Conservation (phyloP, 2,888 invertebrate species). For the Drosophila kanekoi region DNA sequence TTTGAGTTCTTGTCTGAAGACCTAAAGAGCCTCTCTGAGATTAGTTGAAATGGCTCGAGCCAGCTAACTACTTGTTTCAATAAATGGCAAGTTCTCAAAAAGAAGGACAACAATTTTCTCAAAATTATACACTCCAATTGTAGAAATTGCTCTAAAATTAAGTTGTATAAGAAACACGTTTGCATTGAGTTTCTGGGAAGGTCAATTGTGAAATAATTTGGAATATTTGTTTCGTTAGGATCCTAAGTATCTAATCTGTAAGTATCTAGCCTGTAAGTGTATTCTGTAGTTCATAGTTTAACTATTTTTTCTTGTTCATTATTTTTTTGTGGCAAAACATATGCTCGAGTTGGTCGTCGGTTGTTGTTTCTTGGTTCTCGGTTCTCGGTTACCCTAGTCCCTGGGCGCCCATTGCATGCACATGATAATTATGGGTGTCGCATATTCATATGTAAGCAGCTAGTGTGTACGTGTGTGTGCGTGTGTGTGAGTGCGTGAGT, state of each 20-base stretch:
- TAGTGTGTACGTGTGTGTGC: background rate
- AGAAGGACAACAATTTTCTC: too few species aligned
- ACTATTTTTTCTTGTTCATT: background rate
- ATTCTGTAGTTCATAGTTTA: background rate
- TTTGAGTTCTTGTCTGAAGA: too few species aligned
- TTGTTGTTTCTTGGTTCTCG: background rate
- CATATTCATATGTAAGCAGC: slow-evolving; percentile 38
- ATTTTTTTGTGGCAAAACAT: slow-evolving; percentile 35
- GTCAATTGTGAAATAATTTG: background rate
- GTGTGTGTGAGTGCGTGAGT: slow-evolving; percentile 4
- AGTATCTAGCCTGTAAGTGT: slow-evolving; percentile 2
- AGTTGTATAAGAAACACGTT: too few species aligned
- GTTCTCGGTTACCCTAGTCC: slow-evolving; percentile 31
- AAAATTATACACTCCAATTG: too few species aligned
- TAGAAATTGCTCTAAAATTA: too few species aligned
- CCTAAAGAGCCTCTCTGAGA: too few species aligned
- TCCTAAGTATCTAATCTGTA: too few species aligned
- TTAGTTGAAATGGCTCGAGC: too few species aligned
- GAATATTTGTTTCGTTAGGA: background rate
- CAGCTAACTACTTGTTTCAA: too few species aligned
- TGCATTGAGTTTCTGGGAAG: background rate
- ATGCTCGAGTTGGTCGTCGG: slow-evolving; percentile 33
- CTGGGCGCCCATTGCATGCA: slow-evolving; percentile 51
- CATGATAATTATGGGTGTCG: slow-evolving; percentile 67
- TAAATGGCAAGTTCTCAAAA: too few species aligned